Evolutionary conservation across 1,140 invertebrate genomes (phyloP), one percentile per base, ranked within the genome.

Genomic region (Lepidurus arcticus): DNA sequence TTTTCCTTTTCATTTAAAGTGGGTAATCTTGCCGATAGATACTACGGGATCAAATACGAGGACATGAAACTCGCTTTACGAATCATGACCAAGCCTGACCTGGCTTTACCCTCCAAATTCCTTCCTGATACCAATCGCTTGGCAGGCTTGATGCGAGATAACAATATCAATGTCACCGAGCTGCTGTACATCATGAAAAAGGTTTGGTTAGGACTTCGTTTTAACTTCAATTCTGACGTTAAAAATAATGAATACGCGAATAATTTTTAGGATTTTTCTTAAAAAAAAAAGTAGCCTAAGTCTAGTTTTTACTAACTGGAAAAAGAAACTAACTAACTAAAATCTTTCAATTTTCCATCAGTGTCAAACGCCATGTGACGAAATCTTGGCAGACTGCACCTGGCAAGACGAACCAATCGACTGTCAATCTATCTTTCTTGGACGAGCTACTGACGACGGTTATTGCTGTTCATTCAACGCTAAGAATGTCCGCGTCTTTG

Each of bases 381-480:
- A 65, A 16, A 65, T 65, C 13, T 65, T 65, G 21, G 53, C 53
- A 9, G 53, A 65, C 3, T 65, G 53, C n/a, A 16, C 13, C 6
- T 65, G 53, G 53, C 53, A 65, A 65, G 53, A 65, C 53, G 53
- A 65, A 4, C 53, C 53, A 1, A 11, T 11, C 21, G 13, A 65
- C n/a, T 65, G 53, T 4, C 16, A 16, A n/a, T n/a, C 6, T 0
- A 65, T 65, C 21, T 65, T 65, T 21, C 16, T 65, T 65, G 53
- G 53, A n/a, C 53, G 53, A 65, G 53, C 53, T 7, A 65, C 75
- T 10, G 79, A 80, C 24, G 79, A 80, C 45, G 79, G 79, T 16
- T 45, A 74, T 21, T 80, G 79, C 76, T 80, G 79, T n/a, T 45
- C 76, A 2, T 80, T 80, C 34, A 80, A 80, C 44, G 79, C 73